Evolutionary conservation across 2,113 vertebrate species (phyloP).

Genomic region (Scortum barcoo): DNA sequence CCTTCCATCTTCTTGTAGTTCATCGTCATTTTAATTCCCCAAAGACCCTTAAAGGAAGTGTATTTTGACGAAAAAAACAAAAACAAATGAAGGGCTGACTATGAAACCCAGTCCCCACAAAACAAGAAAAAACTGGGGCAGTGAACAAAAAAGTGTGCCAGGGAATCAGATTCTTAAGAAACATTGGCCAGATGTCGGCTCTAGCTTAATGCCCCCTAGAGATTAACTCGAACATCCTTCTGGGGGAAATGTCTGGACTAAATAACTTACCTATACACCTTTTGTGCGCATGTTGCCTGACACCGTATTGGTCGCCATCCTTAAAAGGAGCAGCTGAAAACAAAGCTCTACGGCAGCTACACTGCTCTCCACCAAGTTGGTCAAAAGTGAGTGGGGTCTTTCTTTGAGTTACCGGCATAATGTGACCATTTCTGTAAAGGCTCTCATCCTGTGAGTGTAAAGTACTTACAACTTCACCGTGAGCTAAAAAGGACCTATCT

Average conservation of each 20-base stretch:
- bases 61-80: slow-evolving; percentile 38
- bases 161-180: slow-evolving; percentile 1
- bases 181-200: slow-evolving; percentile 34
- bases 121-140: slow-evolving; percentile 50
- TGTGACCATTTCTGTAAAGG: background rate
- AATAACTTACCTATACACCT: background rate
- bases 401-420: background rate
- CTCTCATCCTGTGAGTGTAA: background rate
- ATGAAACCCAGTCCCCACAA: slow-evolving; percentile 6
- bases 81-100: slow-evolving; percentile 33
- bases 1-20: background rate
- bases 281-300: background rate
- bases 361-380: background rate
- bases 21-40: slow-evolving; percentile 20
- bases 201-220: slow-evolving; percentile 4
- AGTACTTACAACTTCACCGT: background rate
- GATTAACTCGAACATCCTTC: background rate
- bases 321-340: background rate
- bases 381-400: background rate
- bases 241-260: slow-evolving; percentile 14
- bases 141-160: slow-evolving; percentile 29
- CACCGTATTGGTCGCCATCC: background rate
- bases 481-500: background rate
- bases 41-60: slow-evolving; percentile 45
- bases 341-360: background rate